phyloP scores from a whole-genome alignment of 2,888 invertebrate genomes.

The Brachyptera risi region DNA sequence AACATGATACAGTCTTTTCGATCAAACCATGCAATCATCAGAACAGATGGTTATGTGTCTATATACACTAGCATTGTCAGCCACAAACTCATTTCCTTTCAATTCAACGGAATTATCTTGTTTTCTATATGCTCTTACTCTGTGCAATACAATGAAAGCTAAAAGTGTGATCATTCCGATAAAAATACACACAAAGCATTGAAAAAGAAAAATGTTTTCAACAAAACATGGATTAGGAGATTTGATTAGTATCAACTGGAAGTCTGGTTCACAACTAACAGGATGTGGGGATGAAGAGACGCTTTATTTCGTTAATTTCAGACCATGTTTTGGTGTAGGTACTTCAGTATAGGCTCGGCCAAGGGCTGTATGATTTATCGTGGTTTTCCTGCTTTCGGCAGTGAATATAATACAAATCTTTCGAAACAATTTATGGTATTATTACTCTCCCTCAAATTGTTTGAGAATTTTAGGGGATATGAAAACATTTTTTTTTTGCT shows the following conservation, averaged over 20 bases:
- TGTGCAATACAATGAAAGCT: conserved; percentile 13
- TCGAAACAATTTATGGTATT: conserved; percentile 5
- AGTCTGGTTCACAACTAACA: too few relatives aligned
- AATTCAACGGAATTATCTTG: conserved; percentile 15
- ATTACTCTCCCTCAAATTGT: background rate
- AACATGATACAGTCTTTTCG: conserved; percentile 1
- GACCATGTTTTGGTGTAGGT: background rate
- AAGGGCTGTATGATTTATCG: too few relatives aligned
- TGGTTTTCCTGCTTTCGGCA: too few relatives aligned
- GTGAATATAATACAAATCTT: too few relatives aligned
- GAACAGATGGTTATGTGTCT: conserved; percentile 17
- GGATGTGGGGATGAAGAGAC: conserved; percentile 13
- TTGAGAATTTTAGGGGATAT: conserved; percentile 1
- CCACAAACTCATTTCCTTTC: conserved; percentile 21
- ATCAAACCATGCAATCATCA: conserved; percentile 6
- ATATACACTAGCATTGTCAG: background rate
- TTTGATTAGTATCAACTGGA: conserved; percentile 14
- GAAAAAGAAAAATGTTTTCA: conserved; percentile 1
- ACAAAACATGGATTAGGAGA: conserved; percentile 1
- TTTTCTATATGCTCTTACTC: background rate
- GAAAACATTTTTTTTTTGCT: conserved; percentile 11
- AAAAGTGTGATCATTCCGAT: conserved; percentile 16
- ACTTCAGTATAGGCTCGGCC: too few relatives aligned
- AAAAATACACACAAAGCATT: conserved; percentile 9
- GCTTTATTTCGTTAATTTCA: background rate